These are phyloP conservation scores for Autographa pulchrina DNA, from an alignment of 2,888 invertebrate genomes.

Conservation along the genomic window DNA sequence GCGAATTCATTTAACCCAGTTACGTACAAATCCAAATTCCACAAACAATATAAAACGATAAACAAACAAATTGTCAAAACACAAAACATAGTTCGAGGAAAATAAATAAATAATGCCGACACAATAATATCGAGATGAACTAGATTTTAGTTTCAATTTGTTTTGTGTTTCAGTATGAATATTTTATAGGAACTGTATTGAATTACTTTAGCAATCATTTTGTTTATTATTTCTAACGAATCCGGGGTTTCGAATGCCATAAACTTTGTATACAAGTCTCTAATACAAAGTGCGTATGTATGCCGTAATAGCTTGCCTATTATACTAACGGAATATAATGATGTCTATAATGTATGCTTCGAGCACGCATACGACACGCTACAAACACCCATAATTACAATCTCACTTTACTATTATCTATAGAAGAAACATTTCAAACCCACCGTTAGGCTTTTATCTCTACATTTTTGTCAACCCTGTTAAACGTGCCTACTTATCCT, in stretches of 20 bases:
- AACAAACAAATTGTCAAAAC: background rate
- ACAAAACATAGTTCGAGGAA: background rate
- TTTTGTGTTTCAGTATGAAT: background rate
- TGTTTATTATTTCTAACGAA: background rate
- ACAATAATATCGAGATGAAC: background rate
- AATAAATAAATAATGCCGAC: background rate
- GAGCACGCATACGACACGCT: background rate
- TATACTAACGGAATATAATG: background rate
- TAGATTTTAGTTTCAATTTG: background rate
- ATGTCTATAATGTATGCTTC: background rate
- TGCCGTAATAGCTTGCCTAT: background rate
- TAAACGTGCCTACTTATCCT: background rate
- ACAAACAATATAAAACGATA: background rate
- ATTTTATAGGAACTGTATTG: background rate
- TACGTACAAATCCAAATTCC: background rate
- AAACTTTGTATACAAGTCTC: background rate
- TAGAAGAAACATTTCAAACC: background rate
- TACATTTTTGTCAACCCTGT: background rate
- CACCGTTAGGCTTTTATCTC: background rate
- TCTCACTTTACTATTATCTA: background rate
- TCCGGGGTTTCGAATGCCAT: background rate
- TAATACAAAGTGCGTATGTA: background rate
- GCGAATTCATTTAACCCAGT: background rate
- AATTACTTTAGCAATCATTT: background rate
- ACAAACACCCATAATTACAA: background rate